phyloP scores from a whole-genome alignment of 2,888 invertebrate species.

The Disparrhopalites patrizii region DNA sequence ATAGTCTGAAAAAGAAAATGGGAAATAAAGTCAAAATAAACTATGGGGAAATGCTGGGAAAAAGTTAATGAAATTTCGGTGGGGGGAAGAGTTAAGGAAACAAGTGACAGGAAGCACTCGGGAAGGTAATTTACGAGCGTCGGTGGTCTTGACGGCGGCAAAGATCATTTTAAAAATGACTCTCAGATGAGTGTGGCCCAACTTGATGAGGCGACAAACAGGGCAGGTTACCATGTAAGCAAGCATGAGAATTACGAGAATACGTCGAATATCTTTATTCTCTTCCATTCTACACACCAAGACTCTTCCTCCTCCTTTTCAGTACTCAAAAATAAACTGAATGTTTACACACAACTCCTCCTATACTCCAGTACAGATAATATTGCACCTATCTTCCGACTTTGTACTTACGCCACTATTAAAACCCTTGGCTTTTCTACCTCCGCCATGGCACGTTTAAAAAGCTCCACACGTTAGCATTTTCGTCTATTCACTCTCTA shows the following conservation, averaged over 20 bases:
- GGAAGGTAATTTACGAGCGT: constrained; percentile 17
- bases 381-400: too few relatives aligned
- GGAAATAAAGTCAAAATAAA: constrained; percentile 2
- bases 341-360: too few relatives aligned
- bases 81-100: neutral
- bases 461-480: too few relatives aligned
- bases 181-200: constrained; percentile 27
- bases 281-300: too few relatives aligned
- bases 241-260: constrained; percentile 19
- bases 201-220: constrained; percentile 29
- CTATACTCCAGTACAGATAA: too few relatives aligned
- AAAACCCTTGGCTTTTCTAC: too few relatives aligned
- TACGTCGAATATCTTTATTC: constrained; percentile 15
- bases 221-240: constrained; percentile 14
- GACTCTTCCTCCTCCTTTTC: too few relatives aligned
- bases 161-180: constrained; percentile 27
- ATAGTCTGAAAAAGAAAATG: too few relatives aligned
- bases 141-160: constrained; percentile 21
- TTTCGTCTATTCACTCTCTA: too few relatives aligned
- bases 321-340: too few relatives aligned
- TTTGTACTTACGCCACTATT: too few relatives aligned
- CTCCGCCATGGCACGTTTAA: too few relatives aligned
- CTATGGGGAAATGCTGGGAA: neutral
- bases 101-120: neutral
- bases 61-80: constrained; percentile 4